Evolutionary conservation across 1,140 invertebrate species (phyloP).

Genomic region (Hyles euphorbiae): DNA sequence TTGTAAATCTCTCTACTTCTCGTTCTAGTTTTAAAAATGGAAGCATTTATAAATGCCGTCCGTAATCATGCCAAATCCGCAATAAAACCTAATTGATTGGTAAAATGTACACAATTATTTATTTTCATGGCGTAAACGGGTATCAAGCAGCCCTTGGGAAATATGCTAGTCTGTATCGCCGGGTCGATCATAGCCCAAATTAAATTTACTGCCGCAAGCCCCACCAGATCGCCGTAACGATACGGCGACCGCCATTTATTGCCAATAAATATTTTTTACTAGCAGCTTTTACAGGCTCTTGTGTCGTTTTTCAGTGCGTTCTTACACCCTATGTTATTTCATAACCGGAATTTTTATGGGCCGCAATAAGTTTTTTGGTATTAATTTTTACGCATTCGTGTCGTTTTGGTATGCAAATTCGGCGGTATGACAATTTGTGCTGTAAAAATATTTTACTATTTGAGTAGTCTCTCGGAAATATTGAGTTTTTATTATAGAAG

Average conservation of each 20-base stretch:
- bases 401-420: neutral
- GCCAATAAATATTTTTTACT: slow-evolving; percentile 50
- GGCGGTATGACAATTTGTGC: neutral
- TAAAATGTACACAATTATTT: too few species aligned
- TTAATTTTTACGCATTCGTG: slow-evolving; percentile 18
- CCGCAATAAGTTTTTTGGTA: slow-evolving; percentile 14
- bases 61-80: neutral
- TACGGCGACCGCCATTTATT: slow-evolving; percentile 38
- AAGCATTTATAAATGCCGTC: too few species aligned
- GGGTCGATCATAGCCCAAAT: slow-evolving; percentile 34
- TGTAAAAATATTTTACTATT: too few species aligned
- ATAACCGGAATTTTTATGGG: slow-evolving; percentile 21
- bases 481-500: too few species aligned
- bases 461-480: too few species aligned
- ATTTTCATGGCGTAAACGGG: neutral
- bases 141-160: slow-evolving; percentile 15
- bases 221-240: slow-evolving; percentile 37
- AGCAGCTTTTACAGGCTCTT: slow-evolving; percentile 32
- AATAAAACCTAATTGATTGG: too few species aligned
- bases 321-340: slow-evolving; percentile 25
- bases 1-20: too few species aligned
- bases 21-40: too few species aligned
- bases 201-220: slow-evolving; percentile 42
- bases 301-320: slow-evolving; percentile 23
- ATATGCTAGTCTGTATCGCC: slow-evolving; percentile 22